Percentiles rank a stretch among this genome's conserved stretches.
These are phyloP conservation scores for Alosa alosa DNA, from an alignment of 2,113 vertebrate genomes.

Conservation along the genomic window DNA sequence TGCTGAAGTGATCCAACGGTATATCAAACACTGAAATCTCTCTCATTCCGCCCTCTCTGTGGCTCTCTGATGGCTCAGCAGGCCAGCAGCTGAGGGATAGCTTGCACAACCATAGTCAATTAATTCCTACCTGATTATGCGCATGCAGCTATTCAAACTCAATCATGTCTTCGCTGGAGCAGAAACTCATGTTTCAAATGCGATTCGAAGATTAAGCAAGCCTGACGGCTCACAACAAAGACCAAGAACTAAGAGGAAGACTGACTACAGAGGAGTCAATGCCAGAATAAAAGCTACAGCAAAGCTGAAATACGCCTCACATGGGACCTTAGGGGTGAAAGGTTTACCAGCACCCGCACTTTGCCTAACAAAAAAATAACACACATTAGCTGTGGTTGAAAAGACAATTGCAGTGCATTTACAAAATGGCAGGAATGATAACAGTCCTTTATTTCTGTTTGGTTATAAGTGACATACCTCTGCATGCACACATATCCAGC, in stretches of 20 bases:
- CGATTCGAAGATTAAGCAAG: constrained; percentile 34
- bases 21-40: neutral
- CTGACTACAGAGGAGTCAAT: neutral
- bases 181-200: constrained; percentile 29
- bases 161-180: neutral
- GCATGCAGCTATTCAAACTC: constrained; percentile 12
- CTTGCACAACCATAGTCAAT: constrained; percentile 36
- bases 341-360: neutral
- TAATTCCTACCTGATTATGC: constrained; percentile 42
- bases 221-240: constrained; percentile 5
- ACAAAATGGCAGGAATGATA: neutral
- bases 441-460: too few species aligned
- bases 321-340: neutral
- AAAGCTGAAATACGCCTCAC: neutral
- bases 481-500: too few species aligned
- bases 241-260: neutral
- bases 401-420: neutral
- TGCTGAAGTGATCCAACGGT: neutral
- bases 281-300: neutral
- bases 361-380: neutral
- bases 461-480: too few species aligned
- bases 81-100: constrained; percentile 18
- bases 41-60: neutral
- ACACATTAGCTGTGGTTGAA: neutral
- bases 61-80: constrained; percentile 31